These are phyloP conservation scores for Halictus ligatus DNA, from an alignment of 2,888 invertebrate genomes.

Conservation along the genomic window DNA sequence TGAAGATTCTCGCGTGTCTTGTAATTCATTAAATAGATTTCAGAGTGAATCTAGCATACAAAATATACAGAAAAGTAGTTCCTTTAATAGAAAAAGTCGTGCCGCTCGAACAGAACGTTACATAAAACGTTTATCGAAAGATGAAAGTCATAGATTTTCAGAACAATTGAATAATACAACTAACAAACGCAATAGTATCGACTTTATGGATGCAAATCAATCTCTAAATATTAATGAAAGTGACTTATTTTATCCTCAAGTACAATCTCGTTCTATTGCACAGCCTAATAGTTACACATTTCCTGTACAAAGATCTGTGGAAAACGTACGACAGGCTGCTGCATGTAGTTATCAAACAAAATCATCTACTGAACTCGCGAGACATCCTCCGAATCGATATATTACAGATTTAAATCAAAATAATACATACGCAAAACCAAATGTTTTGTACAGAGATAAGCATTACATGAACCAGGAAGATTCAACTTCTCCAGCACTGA, in stretches of 20 bases:
- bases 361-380: slow-evolving; percentile 46
- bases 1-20: slow-evolving; percentile 88
- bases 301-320: slow-evolving; percentile 51
- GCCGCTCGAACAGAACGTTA: slow-evolving; percentile 93
- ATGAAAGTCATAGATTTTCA: slow-evolving; percentile 55
- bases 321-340: slow-evolving; percentile 42
- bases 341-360: slow-evolving; percentile 40
- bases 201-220: slow-evolving; percentile 50
- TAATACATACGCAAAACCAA: slow-evolving; percentile 57
- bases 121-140: slow-evolving; percentile 88
- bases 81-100: slow-evolving; percentile 88
- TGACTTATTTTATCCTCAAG: slow-evolving; percentile 39
- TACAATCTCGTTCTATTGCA: slow-evolving; percentile 41
- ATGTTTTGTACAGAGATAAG: slow-evolving; percentile 14
- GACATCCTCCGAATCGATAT: slow-evolving; percentile 52
- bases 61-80: slow-evolving; percentile 86
- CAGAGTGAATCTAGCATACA: slow-evolving; percentile 89
- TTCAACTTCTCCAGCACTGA: slow-evolving; percentile 25
- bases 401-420: slow-evolving; percentile 71
- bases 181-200: slow-evolving; percentile 43
- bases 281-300: slow-evolving; percentile 51
- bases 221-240: neutral
- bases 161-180: slow-evolving; percentile 45
- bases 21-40: slow-evolving; percentile 88
- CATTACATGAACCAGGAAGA: slow-evolving; percentile 8